phyloP scores from a whole-genome alignment of 2,113 vertebrate genomes.

The Strigops habroptila region DNA sequence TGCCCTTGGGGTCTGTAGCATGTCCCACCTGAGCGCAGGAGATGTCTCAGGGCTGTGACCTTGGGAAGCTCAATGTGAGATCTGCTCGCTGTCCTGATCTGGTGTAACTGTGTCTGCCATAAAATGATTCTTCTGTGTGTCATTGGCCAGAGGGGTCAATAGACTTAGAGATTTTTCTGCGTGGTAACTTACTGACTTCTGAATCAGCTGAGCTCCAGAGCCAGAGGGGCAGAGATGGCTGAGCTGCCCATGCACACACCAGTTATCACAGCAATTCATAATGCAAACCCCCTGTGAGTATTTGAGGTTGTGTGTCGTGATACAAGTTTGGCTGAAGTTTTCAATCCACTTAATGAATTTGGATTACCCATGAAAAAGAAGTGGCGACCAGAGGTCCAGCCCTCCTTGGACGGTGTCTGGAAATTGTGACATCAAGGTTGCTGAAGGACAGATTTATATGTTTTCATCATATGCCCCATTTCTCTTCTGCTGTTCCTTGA shows the following conservation, averaged over 20 bases:
- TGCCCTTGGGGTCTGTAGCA: background rate
- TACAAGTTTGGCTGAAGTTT: background rate
- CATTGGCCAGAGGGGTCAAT: background rate
- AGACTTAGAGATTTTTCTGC: background rate
- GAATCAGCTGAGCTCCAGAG: background rate
- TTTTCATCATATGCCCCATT: constrained; percentile 14
- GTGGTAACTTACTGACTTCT: background rate
- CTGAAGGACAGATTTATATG: constrained; percentile 14
- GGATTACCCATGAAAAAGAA: background rate
- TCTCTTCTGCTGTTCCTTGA: background rate
- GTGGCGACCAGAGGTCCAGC: background rate
- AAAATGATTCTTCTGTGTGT: background rate
- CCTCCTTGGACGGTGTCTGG: background rate
- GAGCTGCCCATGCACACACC: accelerated
- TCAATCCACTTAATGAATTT: background rate
- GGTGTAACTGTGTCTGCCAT: background rate
- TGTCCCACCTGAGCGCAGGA: background rate
- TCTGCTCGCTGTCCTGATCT: background rate
- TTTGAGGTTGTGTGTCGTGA: background rate
- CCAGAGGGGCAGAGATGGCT: background rate
- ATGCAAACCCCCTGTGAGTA: background rate
- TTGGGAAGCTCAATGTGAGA: background rate
- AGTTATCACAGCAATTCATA: accelerated
- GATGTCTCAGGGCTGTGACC: background rate
- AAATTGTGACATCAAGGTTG: background rate